phyloP scores from a whole-genome alignment of 2,113 vertebrate genomes.

The Ceuthmochares aereus region DNA sequence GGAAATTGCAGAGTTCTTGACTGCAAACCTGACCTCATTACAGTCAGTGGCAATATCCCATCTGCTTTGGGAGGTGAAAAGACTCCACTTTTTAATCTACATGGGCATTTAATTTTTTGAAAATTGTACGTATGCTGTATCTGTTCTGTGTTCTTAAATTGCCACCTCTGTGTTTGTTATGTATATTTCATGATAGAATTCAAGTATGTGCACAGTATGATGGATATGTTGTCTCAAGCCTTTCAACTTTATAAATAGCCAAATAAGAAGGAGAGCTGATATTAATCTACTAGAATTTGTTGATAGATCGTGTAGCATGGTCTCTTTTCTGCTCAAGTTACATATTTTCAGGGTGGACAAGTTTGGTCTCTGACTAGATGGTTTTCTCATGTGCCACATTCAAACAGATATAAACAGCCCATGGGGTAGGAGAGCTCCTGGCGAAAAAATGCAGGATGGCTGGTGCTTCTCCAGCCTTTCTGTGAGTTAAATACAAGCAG shows the following conservation, averaged over 20 bases:
- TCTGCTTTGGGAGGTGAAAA: not conserved
- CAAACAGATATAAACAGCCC: not conserved
- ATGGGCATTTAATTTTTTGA: not conserved
- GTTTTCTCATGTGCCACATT: not conserved
- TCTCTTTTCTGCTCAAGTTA: not conserved
- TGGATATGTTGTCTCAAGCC: slow-evolving; percentile 13
- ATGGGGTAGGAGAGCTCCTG: not conserved
- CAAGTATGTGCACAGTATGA: slow-evolving; percentile 4
- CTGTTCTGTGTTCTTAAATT: slow-evolving; percentile 38
- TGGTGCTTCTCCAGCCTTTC: not conserved
- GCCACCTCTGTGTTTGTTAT: not conserved
- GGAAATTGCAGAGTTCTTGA: not conserved
- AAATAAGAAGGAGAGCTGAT: not conserved
- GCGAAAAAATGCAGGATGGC: not conserved
- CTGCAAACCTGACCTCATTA: not conserved
- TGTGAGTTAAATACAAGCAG: not conserved
- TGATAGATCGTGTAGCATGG: not conserved
- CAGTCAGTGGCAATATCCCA: slow-evolving; percentile 16
- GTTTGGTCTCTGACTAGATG: slow-evolving; percentile 65
- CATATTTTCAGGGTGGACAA: slow-evolving; percentile 61
- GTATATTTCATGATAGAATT: slow-evolving; percentile 29
- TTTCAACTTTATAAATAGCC: not conserved
- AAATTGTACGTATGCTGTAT: slow-evolving; percentile 25
- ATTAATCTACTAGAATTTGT: not conserved
- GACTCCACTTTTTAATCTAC: not conserved